These are phyloP conservation scores for Linurgus olivaceus DNA, from an alignment of 2,797 vertebrate species.

Conservation along the genomic window DNA sequence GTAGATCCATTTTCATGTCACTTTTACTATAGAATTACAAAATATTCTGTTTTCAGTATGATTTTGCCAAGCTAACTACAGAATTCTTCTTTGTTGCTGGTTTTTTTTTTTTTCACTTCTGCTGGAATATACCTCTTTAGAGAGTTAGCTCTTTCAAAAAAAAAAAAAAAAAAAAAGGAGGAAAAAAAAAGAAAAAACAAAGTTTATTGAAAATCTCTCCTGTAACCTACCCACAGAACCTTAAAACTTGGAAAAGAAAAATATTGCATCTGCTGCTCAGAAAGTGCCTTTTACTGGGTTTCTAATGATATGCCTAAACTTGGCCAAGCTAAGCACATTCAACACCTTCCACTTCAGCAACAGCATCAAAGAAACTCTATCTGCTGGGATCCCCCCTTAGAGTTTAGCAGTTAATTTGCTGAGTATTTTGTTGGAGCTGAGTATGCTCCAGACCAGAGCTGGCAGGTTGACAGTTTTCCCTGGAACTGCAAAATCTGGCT, in stretches of 20 bases:
- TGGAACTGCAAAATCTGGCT: background rate
- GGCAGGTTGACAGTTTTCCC: background rate
- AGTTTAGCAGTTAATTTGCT: background rate
- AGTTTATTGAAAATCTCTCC: background rate
- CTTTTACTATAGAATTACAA: background rate
- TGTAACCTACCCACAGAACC: background rate
- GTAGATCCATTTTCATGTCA: background rate
- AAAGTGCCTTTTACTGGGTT: background rate
- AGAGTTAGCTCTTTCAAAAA: background rate
- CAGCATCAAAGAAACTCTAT: background rate
- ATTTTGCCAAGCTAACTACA: background rate
- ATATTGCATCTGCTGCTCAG: background rate
- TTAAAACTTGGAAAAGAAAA: background rate
- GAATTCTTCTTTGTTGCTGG: background rate
- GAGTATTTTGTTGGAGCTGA: background rate
- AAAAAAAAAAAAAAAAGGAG: no score
- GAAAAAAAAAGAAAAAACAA: background rate
- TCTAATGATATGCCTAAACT: background rate
- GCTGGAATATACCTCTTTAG: background rate
- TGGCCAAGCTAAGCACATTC: background rate
- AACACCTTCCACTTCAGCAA: background rate
- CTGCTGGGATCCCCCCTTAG: background rate
- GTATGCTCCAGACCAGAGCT: background rate
- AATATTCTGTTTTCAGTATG: background rate
- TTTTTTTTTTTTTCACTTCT: background rate